Evolutionary conservation across 2,888 invertebrate genomes (phyloP).

Genomic region (Capitulum mitella): DNA sequence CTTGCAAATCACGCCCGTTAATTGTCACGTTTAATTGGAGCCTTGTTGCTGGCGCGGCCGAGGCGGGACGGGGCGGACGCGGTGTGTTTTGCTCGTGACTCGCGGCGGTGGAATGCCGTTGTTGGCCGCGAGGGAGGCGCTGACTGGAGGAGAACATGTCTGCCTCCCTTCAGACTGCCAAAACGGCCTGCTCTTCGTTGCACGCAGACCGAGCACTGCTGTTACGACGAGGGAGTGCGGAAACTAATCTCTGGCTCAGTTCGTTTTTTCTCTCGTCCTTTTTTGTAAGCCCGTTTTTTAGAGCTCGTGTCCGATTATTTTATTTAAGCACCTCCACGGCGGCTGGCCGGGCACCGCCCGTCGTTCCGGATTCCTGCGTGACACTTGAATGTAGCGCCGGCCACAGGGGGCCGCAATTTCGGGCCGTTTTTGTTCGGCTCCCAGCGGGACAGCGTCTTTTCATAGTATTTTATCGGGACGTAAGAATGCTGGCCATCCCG

Average conservation of each 20-base stretch:
- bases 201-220: too few species aligned
- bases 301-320: too few species aligned
- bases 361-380: background rate
- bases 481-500: background rate
- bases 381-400: background rate
- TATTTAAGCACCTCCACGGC: background rate
- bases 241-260: too few species aligned
- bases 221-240: too few species aligned
- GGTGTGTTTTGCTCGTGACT: background rate
- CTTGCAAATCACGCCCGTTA: background rate
- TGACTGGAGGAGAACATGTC: too few species aligned
- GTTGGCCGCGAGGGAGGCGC: too few species aligned
- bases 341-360: background rate
- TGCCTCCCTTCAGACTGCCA: too few species aligned
- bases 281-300: too few species aligned
- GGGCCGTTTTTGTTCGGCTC: background rate
- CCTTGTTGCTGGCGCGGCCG: background rate
- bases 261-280: too few species aligned
- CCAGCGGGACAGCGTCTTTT: background rate
- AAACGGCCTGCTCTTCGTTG: too few species aligned
- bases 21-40: background rate
- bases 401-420: background rate
- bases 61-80: background rate
- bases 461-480: conserved; percentile 14
- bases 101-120: too few species aligned